Conservation (phyloP, 2,797 vertebrate genomes). For the Sylvia borin region DNA sequence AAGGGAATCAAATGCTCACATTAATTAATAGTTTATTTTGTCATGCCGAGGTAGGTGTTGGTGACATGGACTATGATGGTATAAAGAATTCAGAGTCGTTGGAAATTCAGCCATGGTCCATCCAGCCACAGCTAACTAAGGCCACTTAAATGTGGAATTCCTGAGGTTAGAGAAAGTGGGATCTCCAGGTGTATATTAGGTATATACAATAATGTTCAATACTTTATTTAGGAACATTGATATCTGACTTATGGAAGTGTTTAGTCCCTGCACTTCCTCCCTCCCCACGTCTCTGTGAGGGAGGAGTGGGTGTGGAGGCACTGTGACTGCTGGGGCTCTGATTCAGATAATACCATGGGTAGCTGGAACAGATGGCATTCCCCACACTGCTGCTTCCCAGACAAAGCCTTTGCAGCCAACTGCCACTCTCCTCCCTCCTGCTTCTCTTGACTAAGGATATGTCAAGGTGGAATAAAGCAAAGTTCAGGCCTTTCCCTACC, state of each 20-base stretch:
- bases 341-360: neutral
- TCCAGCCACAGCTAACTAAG: neutral
- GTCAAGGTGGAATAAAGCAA: conserved; percentile 52
- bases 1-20: neutral
- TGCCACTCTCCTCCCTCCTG: conserved; percentile 32
- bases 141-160: neutral
- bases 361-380: conserved; percentile 37
- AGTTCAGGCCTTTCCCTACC: neutral
- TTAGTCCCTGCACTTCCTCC: neutral
- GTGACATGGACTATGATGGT: neutral
- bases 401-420: conserved; percentile 48
- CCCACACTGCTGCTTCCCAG: neutral
- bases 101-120: neutral
- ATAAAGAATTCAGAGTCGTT: neutral
- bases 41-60: neutral
- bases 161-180: neutral
- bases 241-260: neutral
- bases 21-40: neutral
- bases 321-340: neutral
- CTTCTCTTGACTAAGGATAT: conserved; percentile 22
- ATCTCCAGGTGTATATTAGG: neutral
- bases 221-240: neutral
- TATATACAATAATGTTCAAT: neutral
- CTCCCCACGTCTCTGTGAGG: neutral
- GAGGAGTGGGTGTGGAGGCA: neutral